Conservation (phyloP, 2,113 vertebrate genomes). For the Xerus inauris region DNA sequence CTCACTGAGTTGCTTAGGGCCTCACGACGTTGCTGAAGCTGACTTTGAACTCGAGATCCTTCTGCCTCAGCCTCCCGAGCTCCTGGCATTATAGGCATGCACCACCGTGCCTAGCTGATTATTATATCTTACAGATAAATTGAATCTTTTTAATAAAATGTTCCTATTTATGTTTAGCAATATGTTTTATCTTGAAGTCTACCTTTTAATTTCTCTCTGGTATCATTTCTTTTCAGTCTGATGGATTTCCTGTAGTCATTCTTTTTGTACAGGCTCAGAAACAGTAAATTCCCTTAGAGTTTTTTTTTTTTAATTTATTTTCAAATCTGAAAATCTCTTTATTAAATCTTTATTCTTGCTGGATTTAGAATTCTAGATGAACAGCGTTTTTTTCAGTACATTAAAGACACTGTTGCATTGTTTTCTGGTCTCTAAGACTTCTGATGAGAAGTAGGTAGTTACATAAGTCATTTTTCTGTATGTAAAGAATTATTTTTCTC, state of each 20-base stretch:
- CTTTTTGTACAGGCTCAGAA: background rate
- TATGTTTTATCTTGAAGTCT: background rate
- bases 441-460: background rate
- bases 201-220: background rate
- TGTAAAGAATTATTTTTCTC: background rate
- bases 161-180: background rate
- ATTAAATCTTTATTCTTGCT: background rate
- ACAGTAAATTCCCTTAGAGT: background rate
- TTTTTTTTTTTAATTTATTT: background rate
- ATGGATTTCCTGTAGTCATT: background rate
- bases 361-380: background rate
- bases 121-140: background rate
- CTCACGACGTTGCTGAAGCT: too few relatives aligned
- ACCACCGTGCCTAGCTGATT: too few relatives aligned
- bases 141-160: background rate
- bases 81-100: too few relatives aligned
- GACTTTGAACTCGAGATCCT: too few relatives aligned
- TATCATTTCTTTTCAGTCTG: background rate
- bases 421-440: background rate
- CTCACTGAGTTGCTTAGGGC: too few relatives aligned
- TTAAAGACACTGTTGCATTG: background rate
- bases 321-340: background rate
- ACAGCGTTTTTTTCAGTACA: background rate
- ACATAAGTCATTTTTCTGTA: background rate
- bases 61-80: too few relatives aligned